These are phyloP conservation scores for Elysia crispata DNA, from an alignment of 2,888 invertebrate genomes.

Conservation along the genomic window DNA sequence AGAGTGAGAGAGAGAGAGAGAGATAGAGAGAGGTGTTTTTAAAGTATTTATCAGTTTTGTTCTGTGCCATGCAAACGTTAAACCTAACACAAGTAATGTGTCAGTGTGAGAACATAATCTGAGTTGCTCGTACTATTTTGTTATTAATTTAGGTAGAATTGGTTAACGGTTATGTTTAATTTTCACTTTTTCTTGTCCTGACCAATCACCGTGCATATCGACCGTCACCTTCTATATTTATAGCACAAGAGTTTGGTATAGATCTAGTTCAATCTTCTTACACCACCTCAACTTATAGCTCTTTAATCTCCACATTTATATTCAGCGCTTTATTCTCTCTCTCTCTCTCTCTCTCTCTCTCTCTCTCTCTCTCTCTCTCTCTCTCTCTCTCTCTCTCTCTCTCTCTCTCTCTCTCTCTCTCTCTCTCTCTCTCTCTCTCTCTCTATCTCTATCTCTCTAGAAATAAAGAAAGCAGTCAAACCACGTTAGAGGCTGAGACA, in stretches of 20 bases:
- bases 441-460: background rate
- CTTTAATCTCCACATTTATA: background rate
- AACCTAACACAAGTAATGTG: too few species aligned
- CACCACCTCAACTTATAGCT: background rate
- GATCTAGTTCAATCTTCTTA: background rate
- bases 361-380: background rate
- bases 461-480: too few species aligned
- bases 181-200: background rate
- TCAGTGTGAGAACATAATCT: too few species aligned
- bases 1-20: too few species aligned
- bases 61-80: background rate
- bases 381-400: background rate
- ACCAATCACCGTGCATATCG: background rate
- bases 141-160: too few species aligned
- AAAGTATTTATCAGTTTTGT: background rate
- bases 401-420: constrained; percentile 14
- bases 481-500: too few species aligned
- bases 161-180: background rate
- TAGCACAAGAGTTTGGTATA: background rate
- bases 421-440: background rate
- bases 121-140: too few species aligned
- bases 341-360: background rate
- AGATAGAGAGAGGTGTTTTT: background rate
- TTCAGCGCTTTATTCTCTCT: background rate
- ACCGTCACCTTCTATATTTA: background rate